Conservation (phyloP, 2,113 vertebrate genomes). For the Daphoenositta chrysoptera region DNA sequence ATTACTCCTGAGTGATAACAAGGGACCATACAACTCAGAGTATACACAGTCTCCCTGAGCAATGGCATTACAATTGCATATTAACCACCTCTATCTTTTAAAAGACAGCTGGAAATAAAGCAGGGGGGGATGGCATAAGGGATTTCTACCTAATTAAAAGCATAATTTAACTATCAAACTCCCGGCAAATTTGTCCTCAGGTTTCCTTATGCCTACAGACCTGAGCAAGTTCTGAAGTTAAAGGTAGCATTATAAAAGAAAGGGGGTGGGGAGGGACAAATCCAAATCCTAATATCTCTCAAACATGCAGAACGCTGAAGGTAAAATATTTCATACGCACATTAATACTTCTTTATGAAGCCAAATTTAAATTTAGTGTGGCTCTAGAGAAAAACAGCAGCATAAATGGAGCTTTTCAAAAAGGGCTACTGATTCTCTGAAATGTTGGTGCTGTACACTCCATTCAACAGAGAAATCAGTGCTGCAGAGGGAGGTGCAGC, state of each 20-base stretch:
- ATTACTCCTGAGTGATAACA: not conserved
- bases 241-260: not conserved
- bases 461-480: not conserved
- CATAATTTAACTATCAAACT: not conserved
- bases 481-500: not conserved
- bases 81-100: not conserved
- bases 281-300: not conserved
- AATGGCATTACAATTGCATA: not conserved
- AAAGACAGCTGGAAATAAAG: not conserved
- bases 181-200: not conserved
- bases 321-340: not conserved
- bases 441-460: not conserved
- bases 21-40: not conserved
- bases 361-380: not conserved
- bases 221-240: not conserved
- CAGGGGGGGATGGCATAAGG: rapidly evolving
- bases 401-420: not conserved
- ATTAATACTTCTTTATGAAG: not conserved
- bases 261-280: not conserved
- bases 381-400: not conserved
- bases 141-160: not conserved
- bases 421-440: not conserved
- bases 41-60: not conserved
- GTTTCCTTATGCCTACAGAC: not conserved
- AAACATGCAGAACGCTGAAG: not conserved